Percentiles rank a stretch among this genome's conserved stretches.
phyloP scores from a whole-genome alignment of 1,140 invertebrate genomes.

The Akabosia matsudoensis region DNA sequence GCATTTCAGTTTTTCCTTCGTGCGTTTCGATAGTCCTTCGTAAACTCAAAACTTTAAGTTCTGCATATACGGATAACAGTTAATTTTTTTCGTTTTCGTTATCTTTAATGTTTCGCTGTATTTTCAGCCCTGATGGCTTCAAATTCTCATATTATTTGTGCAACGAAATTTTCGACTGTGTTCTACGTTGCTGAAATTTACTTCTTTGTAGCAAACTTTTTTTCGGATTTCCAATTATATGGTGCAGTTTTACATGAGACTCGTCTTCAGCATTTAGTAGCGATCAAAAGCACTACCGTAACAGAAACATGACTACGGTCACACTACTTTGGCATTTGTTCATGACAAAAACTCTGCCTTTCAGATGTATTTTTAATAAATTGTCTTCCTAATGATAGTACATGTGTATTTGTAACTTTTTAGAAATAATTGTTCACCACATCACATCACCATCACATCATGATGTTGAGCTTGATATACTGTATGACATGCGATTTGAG shows the following conservation, averaged over 20 bases:
- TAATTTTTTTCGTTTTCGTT: neutral
- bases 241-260: too few relatives aligned
- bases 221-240: too few relatives aligned
- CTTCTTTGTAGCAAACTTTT: too few relatives aligned
- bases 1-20: too few relatives aligned
- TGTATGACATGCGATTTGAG: too few relatives aligned
- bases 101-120: neutral
- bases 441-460: neutral
- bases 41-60: too few relatives aligned
- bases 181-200: too few relatives aligned
- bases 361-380: constrained; percentile 12
- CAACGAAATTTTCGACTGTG: too few relatives aligned
- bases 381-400: neutral
- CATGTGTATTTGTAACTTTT: neutral
- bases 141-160: neutral
- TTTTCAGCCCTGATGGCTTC: neutral
- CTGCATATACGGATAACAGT: neutral
- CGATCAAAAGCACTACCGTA: neutral
- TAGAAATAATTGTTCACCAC: neutral
- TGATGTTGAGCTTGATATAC: neutral
- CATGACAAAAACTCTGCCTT: neutral
- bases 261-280: too few relatives aligned
- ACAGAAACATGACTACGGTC: constrained; percentile 3
- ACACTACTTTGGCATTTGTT: constrained; percentile 10
- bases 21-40: too few relatives aligned